Conservation (phyloP, 2,888 invertebrate genomes). For the Scotopteryx bipunctaria region DNA sequence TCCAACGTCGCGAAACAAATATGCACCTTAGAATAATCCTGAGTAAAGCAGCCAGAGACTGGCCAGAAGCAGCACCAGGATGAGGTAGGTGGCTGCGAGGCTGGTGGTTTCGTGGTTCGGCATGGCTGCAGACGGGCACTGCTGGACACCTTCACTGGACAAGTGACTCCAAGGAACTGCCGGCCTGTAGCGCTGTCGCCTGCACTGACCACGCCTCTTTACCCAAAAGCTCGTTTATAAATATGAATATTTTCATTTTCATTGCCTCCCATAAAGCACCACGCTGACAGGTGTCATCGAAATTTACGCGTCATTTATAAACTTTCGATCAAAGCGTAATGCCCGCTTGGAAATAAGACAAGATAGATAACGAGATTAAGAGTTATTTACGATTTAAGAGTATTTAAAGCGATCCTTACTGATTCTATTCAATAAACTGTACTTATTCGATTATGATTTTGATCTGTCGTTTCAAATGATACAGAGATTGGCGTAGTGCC, state of each 20-base stretch:
- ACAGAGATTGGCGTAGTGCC: no score
- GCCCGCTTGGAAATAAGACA: no score
- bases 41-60: conserved; percentile 88
- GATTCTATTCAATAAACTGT: no score
- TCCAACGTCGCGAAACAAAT: not conserved
- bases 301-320: conserved; percentile 33
- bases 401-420: no score
- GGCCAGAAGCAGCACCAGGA: conserved; percentile 85
- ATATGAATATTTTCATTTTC: conserved; percentile 50
- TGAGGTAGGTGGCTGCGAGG: conserved; percentile 87
- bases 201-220: conserved; percentile 59
- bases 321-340: conserved; percentile 7
- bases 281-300: conserved; percentile 51
- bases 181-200: conserved; percentile 48
- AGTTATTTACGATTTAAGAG: no score
- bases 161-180: conserved; percentile 67
- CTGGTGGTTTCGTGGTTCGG: conserved; percentile 85
- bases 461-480: no score
- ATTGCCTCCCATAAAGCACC: conserved; percentile 54
- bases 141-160: conserved; percentile 64
- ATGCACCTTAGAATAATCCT: conserved; percentile 81
- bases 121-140: conserved; percentile 53
- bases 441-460: no score
- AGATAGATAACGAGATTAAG: no score
- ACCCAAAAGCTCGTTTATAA: conserved; percentile 62